Percentiles rank a stretch among this genome's conserved stretches.
Conservation (phyloP, 2,113 vertebrate genomes). For the Oryzias javanicus region DNA sequence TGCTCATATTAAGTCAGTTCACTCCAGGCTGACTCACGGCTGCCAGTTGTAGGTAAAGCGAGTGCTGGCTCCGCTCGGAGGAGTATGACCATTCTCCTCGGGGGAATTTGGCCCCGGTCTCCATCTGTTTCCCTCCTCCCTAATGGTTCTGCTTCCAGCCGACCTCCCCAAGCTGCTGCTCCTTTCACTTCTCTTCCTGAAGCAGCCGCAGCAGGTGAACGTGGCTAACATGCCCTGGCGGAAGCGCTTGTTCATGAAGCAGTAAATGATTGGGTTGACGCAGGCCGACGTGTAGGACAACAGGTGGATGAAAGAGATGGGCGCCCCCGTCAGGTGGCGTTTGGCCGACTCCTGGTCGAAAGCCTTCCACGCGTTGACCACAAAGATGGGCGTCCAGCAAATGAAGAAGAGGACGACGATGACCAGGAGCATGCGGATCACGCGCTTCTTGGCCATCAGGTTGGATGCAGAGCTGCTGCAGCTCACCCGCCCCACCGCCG, state of each 20-base stretch:
- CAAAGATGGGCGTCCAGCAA: conserved; percentile 96
- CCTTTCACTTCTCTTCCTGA: not conserved
- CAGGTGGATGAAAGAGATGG: conserved; percentile 97
- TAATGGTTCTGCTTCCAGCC: not conserved
- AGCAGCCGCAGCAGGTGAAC: conserved; percentile 80
- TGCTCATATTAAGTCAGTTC: conserved; percentile 41
- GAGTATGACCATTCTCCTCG: conserved; percentile 80
- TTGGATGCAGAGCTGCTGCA: conserved; percentile 85
- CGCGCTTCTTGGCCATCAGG: conserved; percentile 94
- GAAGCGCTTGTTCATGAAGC: conserved; percentile 98
- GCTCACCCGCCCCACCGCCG: conserved; percentile 72
- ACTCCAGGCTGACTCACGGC: conserved; percentile 42
- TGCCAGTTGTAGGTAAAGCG: conserved; percentile 78
- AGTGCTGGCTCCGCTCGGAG: conserved; percentile 74
- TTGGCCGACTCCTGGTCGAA: conserved; percentile 84
- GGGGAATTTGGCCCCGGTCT: conserved; percentile 9
- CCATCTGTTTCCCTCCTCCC: not conserved
- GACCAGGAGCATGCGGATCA: conserved; percentile 96
- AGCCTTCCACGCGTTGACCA: conserved; percentile 92
- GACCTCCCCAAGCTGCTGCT: conserved; percentile 15
- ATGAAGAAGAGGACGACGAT: conserved; percentile 95
- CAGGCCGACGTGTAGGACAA: conserved; percentile 95
- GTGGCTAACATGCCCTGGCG: conserved; percentile 87
- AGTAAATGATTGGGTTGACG: conserved; percentile 97
- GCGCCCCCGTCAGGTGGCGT: conserved; percentile 87